Evolutionary conservation across 2,888 invertebrate genomes (phyloP).

Genomic region (Caenorhabditis sp.): DNA sequence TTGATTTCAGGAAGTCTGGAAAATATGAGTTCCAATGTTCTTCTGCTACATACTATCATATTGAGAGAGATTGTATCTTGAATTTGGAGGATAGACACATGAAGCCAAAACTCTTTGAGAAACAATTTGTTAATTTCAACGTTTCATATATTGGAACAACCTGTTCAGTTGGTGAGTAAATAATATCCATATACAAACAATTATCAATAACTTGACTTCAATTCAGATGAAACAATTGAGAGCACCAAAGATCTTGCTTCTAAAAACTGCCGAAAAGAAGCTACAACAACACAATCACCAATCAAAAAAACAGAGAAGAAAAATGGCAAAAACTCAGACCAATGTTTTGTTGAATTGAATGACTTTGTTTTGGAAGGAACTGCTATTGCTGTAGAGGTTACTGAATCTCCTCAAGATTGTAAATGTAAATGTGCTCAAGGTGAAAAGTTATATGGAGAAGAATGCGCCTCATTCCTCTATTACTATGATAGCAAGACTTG

Average conservation of each 20-base stretch:
- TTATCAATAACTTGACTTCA: slow-evolving; percentile 5
- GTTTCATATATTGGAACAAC: slow-evolving; percentile 61
- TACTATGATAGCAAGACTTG: slow-evolving; percentile 68
- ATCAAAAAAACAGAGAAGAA: slow-evolving; percentile 7
- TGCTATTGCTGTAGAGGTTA: slow-evolving; percentile 64
- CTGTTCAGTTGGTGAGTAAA: slow-evolving; percentile 46
- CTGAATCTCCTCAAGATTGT: slow-evolving; percentile 48
- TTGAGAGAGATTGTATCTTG: slow-evolving; percentile 67
- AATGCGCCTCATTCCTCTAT: slow-evolving; percentile 67
- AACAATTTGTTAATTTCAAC: slow-evolving; percentile 44
- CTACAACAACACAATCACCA: not conserved
- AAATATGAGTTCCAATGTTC: slow-evolving; percentile 69
- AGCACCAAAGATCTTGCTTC: slow-evolving; percentile 4
- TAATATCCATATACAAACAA: not conserved
- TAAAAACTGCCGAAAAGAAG: not conserved
- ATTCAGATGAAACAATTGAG: slow-evolving; percentile 2
- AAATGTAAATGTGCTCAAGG: slow-evolving; percentile 45
- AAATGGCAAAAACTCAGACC: slow-evolving; percentile 51
- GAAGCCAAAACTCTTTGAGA: slow-evolving; percentile 41
- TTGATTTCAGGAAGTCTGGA: slow-evolving; percentile 56
- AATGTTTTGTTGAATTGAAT: slow-evolving; percentile 66
- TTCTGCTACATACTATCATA: slow-evolving; percentile 70
- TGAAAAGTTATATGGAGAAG: slow-evolving; percentile 57
- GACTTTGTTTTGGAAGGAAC: slow-evolving; percentile 67
- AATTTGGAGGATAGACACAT: slow-evolving; percentile 60